phyloP scores from a whole-genome alignment of 2,888 invertebrate genomes.

The Omphaloscelis lunosa region DNA sequence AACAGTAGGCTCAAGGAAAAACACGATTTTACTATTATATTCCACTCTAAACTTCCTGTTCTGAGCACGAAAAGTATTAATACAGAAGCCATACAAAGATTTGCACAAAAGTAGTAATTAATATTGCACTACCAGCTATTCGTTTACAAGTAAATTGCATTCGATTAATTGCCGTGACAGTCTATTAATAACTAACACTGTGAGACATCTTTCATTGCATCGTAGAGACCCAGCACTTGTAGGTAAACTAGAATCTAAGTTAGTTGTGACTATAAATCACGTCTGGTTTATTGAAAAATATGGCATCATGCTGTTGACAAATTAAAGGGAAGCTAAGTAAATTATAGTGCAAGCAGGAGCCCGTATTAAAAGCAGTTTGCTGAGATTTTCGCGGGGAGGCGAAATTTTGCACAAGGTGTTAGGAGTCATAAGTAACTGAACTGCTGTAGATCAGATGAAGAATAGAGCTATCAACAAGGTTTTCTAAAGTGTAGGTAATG shows the following conservation, averaged over 20 bases:
- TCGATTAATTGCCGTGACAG: conserved; percentile 58
- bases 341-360: conserved; percentile 44
- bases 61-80: conserved; percentile 27
- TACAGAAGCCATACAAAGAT: conserved; percentile 28
- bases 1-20: conserved; percentile 28
- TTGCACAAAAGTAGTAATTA: conserved; percentile 37
- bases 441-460: neutral
- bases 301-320: conserved; percentile 56
- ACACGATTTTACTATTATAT: conserved; percentile 41
- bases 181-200: conserved; percentile 55
- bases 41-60: conserved; percentile 18
- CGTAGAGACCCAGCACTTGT: conserved; percentile 29
- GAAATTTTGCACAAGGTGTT: conserved; percentile 26
- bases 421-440: neutral
- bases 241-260: conserved; percentile 58
- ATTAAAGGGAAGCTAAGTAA: conserved; percentile 51
- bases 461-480: neutral
- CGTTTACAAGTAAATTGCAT: conserved; percentile 48
- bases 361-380: conserved; percentile 35
- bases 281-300: conserved; percentile 60
- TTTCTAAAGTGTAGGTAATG: neutral
- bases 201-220: conserved; percentile 60
- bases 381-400: conserved; percentile 24
- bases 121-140: conserved; percentile 36
- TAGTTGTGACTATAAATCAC: conserved; percentile 55